These are phyloP conservation scores for Amphibalanus amphitrite DNA, from an alignment of 1,140 invertebrate species.

Conservation along the genomic window DNA sequence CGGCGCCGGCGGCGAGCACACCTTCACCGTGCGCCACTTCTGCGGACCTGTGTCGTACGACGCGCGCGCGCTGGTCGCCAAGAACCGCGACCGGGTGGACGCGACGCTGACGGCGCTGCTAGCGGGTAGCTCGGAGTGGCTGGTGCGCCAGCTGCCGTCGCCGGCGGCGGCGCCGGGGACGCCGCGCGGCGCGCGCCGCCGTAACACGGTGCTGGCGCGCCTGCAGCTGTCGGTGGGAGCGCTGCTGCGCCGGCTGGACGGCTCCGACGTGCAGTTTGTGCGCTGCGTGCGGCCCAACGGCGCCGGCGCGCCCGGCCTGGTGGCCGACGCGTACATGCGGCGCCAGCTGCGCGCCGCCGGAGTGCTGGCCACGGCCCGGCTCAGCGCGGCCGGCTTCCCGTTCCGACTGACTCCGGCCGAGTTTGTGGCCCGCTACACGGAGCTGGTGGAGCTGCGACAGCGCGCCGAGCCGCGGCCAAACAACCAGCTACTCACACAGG, in stretches of 20 bases:
- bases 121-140: conserved; percentile 14
- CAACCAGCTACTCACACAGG: too few species aligned
- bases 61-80: conserved; percentile 24
- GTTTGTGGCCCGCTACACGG: conserved; percentile 50
- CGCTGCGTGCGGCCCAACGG: neutral
- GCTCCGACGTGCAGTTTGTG: neutral
- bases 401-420: conserved; percentile 58
- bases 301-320: neutral
- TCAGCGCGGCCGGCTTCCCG: conserved; percentile 40
- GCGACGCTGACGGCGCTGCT: conserved; percentile 15
- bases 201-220: neutral
- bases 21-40: conserved; percentile 27
- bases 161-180: neutral
- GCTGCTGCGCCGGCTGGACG: neutral
- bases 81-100: conserved; percentile 28
- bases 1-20: conserved; percentile 11
- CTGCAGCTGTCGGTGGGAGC: neutral
- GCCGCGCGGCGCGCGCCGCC: too few species aligned
- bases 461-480: too few species aligned
- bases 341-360: neutral
- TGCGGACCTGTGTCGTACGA: conserved; percentile 27
- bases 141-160: conserved; percentile 12
- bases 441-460: neutral
- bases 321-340: neutral
- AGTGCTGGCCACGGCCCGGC: neutral